Conservation (phyloP, 2,888 invertebrate genomes). For the Pseudeuparius sepicola region DNA sequence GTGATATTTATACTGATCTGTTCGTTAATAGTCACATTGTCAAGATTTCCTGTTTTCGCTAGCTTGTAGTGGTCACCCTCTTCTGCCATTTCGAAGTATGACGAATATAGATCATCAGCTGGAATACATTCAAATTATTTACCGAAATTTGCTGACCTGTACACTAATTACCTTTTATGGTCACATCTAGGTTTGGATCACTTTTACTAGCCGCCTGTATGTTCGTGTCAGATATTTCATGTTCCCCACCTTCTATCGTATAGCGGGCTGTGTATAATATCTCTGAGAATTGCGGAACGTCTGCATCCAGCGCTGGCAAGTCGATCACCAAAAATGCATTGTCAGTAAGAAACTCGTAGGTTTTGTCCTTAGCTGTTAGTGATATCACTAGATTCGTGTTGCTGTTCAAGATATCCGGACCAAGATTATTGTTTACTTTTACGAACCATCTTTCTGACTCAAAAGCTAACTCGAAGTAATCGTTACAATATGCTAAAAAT, state of each 20-base stretch:
- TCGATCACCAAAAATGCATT: constrained; percentile 22
- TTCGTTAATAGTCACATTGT: no score
- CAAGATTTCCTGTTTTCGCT: no score
- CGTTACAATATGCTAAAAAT: constrained; percentile 9
- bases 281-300: constrained; percentile 12
- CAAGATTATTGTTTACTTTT: constrained; percentile 11
- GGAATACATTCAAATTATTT: no score
- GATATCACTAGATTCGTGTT: constrained; percentile 17
- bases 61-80: no score
- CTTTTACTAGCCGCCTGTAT: no score
- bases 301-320: constrained; percentile 16
- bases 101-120: no score
- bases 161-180: no score
- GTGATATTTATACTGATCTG: no score
- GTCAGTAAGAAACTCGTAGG: not conserved
- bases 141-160: no score
- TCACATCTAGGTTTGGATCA: no score
- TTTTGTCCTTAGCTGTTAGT: constrained; percentile 16
- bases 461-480: constrained; percentile 7
- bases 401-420: constrained; percentile 6
- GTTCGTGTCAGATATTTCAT: no score
- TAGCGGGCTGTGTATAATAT: constrained; percentile 17
- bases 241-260: constrained; percentile 8
- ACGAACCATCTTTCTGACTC: constrained; percentile 12
- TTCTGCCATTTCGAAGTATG: no score